Evolutionary conservation across 35 echinoderm and acorn worm species (phyloP), one percentile per base, ranked within the genome.

Genomic region (Acanthaster planci): DNA sequence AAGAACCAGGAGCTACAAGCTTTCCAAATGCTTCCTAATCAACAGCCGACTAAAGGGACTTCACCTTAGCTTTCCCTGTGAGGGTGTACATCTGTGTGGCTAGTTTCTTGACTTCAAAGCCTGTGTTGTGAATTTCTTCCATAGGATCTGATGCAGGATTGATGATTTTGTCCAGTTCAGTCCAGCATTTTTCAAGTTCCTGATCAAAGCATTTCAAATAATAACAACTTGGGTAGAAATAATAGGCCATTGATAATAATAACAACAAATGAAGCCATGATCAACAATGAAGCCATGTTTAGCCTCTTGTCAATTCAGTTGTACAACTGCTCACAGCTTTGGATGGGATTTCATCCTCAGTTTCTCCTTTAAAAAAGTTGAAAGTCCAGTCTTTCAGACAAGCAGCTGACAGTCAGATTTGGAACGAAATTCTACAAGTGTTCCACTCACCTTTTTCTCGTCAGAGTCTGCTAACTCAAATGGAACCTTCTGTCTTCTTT

Each of bases 41-140:
- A n/a, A n/a, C n/a, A n/a, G n/a, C n/a, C n/a, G n/a, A n/a, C n/a
- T n/a, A n/a, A n/a, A n/a, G n/a, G n/a, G n/a, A 47, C 42, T 47
- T 12, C 12, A 93, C 92, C 92, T 93, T 93, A 26, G 92, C 82
- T 81, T 89, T 82, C 52, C 86, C 92, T 39, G 92, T 93, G 36
- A 83, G 54, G 31, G 75, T 80, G 50, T 89, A 93, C 53, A 93
- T 76, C 9, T 78, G 40, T 47, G 81, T 76, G 21, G 82, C 80
- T 9, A 93, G 82, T 17, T 55, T 84, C 44, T 82, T 84, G 35
- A 93, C 88, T 39, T 89, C 75, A 78, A 86, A 89, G 22, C 76
- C 67, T 21, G 81, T 34, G 37, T 86, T 81, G 50, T 31, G 31
- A n/a, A 52, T 72, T 32, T 86, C 22, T 38, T 89, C 87, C 64